Conservation (phyloP, 2,113 vertebrate species). For the Nibea coibor region DNA sequence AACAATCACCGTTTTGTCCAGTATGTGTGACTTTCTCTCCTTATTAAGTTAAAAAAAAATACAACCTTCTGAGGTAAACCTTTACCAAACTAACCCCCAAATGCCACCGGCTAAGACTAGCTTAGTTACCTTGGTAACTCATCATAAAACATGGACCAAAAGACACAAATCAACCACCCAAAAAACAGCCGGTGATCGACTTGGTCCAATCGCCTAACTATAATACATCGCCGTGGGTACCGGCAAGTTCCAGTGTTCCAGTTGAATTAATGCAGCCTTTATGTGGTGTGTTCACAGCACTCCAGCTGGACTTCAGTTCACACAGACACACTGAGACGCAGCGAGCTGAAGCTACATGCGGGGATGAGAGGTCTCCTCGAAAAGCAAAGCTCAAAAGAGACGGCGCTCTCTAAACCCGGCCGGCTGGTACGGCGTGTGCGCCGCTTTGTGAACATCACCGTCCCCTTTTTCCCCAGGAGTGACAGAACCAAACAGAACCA, state of each 20-base stretch:
- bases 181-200: no score
- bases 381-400: slow-evolving; percentile 11
- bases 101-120: no score
- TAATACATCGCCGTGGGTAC: neutral
- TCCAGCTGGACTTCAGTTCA: slow-evolving; percentile 15
- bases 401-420: neutral
- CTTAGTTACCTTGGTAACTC: no score
- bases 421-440: neutral
- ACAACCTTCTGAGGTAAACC: no score
- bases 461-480: neutral
- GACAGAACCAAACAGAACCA: neutral
- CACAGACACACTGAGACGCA: slow-evolving; percentile 2
- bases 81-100: no score
- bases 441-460: slow-evolving; percentile 22
- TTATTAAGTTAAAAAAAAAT: no score
- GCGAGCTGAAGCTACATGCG: neutral
- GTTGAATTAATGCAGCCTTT: neutral
- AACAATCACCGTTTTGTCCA: no score
- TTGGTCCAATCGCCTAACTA: no score
- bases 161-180: neutral
- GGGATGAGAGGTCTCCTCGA: slow-evolving; percentile 8
- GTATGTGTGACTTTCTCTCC: no score
- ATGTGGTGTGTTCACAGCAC: slow-evolving; percentile 12
- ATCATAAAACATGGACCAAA: no score
- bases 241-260: neutral